Evolutionary conservation across 2,797 vertebrate genomes (phyloP), one percentile per base, ranked within the genome.

Genomic region (Hemitrygon akajei): DNA sequence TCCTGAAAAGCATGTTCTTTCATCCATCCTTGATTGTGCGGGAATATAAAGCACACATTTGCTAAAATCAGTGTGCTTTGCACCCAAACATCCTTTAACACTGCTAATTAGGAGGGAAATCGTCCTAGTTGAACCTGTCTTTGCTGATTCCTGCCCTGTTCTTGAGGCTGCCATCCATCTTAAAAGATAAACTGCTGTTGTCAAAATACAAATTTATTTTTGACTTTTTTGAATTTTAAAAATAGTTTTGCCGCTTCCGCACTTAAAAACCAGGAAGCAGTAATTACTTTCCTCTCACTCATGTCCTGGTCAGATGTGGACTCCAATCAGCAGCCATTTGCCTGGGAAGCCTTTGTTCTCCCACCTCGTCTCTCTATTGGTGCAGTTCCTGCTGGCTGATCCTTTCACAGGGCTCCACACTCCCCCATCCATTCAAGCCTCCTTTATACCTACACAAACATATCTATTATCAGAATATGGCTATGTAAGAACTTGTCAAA

Each of bases 211-310:
- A 20, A 34, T 69, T 69, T 69, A 89, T 40, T 89, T 69, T 63
- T 37, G 86, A 89, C 86, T 10, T 66, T 20, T 47, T 34, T 7
- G 18, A 89, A 89, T 89, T 66, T 69, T 89, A 89, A 69, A 89
- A 89, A 89, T 89, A 89, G 86, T 69, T 69, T 89, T 37, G 63
- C 86, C 37, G 86, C n/a, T 89, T 89, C 86, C 86, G n/a, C 63
- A 89, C 18, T 89, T 89, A 69, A 89, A 69, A 22, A 89, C 60
- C 86, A 89, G 86, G 86, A 89, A 89, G 18, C 86, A 37, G n/a
- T 69, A 69, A 89, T 89, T 89, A 69, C 63, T 40, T 69, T 89
- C 63, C 86, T 66, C n/a, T 89, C 66, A 34, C 63, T 89, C n/a
- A 22, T 69, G 60, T 66, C 86, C 63, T n/a, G 37, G 60, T 37